Base-by-base conservation (phyloP, 2,888 invertebrate species). In the Ditula angustiorana region DNA sequence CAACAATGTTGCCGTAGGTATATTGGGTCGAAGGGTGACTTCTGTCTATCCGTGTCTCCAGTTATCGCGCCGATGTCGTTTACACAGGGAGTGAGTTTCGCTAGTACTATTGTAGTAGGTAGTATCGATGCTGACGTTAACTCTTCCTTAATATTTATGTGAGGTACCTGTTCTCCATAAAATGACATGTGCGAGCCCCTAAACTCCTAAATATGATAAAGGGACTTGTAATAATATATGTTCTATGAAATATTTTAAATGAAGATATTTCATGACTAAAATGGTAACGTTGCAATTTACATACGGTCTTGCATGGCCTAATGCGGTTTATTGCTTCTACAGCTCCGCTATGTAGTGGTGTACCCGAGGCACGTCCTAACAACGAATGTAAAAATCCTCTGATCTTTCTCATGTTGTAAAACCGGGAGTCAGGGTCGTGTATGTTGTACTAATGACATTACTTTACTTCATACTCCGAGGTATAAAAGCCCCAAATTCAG, bases 21-120 rank as follows among this genome's bases (percentile, higher is more conserved):
- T 56, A 37, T 57, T 30, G 41, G 50, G 57, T 41, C 50, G 37
- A 37, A 59, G 64, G 59, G 53, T 59, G 46, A 59, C 46, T 37
- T 49, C 21, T 44, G 55, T 37, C 47, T 19, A 16, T 11, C 58
- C 35, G 8, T 44, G 44, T 58, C 52, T 46, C 24, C 44, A 58
- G 57, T 21, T 59, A 46, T 64, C 64, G 59, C 46, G 53, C 64
- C 64, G 64, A 37, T 64, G 64, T 64, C 53, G 59, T 24, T 56
- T 24, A 60, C 52, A 33, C 37, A 37, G 57, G 23, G 56, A 28
- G 47, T 47, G 55, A 28, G 8, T 57, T 62, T 23, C 16, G 28
- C 41, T 19, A 21, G 44, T 13, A 24, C 10, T 19, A 44, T 52
- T 23, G 13, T 28, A 19, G 50, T 44, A 44, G 44, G 26, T 44